Evolutionary conservation across 2,113 vertebrate species (phyloP), one percentile per base, ranked within the genome.

Genomic region (Glaucidium brasilianum): DNA sequence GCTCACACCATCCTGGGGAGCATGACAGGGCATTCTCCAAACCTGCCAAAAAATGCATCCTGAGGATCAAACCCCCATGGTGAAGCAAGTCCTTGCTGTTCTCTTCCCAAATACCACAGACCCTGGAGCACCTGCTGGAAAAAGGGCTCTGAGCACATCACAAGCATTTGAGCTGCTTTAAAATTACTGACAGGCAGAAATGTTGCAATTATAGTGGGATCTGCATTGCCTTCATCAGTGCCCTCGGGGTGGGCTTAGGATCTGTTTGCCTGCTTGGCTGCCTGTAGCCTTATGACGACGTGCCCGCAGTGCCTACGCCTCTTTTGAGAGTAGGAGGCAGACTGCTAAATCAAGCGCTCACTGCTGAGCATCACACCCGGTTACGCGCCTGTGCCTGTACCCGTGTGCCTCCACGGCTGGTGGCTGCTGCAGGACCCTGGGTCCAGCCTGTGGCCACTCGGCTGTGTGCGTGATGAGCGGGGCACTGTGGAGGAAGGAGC

Each of bases 401-500:
- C 12, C 5, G 1, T 14, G 13, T 18, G 32, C 47, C 64, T 55
- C 86, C 18, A 1, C 0, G 45, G 41, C 52, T 3, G 0, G 34
- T 1, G 6, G 64, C 71, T 56, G 52, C 81, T 25, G 10, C 64
- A 15, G 60, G n/a, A 34, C 56, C 52, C 34, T 2, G 1, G 29
- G 50, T 32, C 27, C 55, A 49, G 27, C 64, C 50, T 1, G 0
- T 5, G 39, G 63, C 52, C 6, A 0, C 43, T 50, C 1, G 1
- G 35, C 13, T 4, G 0, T 2, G 5, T 6, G 2, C 2, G 8
- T 39, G 50, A 25, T 6, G 20, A 69, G 35, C 0, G 1, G 56
- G 56, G 32, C 5, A 10, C 34, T 6, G 69, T 1, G 1, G 32
- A 45, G 16, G 30, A 79, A 25, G 10, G 52, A 68, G 43, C 50